Evolutionary conservation across 1,140 invertebrate species (phyloP), one percentile per base, ranked within the genome.

Genomic region (Bombus confusus): DNA sequence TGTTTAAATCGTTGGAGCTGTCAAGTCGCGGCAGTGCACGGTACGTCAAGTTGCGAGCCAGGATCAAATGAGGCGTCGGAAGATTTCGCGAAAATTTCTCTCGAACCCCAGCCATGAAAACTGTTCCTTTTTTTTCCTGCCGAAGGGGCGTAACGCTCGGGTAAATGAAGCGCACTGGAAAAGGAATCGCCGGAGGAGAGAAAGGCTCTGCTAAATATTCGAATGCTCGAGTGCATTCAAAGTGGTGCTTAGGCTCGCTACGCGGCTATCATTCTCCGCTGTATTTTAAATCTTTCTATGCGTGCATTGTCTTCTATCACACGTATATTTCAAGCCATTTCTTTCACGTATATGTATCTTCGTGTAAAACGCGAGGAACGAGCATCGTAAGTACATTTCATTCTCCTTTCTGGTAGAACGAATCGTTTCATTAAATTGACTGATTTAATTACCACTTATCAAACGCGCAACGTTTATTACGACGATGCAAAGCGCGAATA

Each of bases 31-130:
- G 86, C 66, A 86, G 79, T 43, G 71, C n/a, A 78, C 76, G 87
- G 71, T 83, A 86, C 84, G 74, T 86, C 88, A 83, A 88, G 74
- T 69, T 47, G 68, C 66, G 59, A 90, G 83, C 62, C 77, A 78
- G 83, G 79, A 86, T 91, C 79, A 92, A 92, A 92, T 91, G 91
- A 92, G 91, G 89, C 91, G 92, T 87, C 88, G 81, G 90, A 83
- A 92, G 86, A 91, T 91, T 91, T 83, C 75, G 87, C 86, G 87
- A 89, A 87, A 91, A 92, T 91, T 91, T 91, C 87, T 78, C 66
- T 71, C 31, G 57, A n/a, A 64, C 39, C 86, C 85, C 73, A 82
- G 25, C 71, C 76, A 85, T 90, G 82, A 81, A 90, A 87, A 86
- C 43, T 82, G 74, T 75, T 80, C 81, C 71, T 74, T 81, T 74